Evolutionary conservation across 2,797 vertebrate species (phyloP), one percentile per base, ranked within the genome.

Genomic region (Lindbergichthys nudifrons): DNA sequence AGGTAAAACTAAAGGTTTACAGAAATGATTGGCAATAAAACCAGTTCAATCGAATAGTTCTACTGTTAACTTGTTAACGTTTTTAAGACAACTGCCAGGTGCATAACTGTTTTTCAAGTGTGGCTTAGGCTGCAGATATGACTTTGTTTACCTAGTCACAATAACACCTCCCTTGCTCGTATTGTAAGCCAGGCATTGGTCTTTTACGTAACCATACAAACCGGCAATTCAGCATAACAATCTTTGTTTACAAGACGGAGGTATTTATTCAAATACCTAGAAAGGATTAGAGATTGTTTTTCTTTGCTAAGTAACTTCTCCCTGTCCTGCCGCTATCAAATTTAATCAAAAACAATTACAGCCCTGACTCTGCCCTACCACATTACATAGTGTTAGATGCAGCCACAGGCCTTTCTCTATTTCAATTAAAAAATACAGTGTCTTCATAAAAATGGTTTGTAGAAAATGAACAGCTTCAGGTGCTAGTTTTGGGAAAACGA

Each of bases 291-390:
- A 70, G 15, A 73, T 60, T 65, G 57, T 65, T 56, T 65, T 23
- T 23, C 59, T 50, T 18, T 60, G 32, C 43, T 41, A 45, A 57
- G 61, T 36, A 67, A 80, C 68, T 77, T 84, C 65, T 42, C 54
- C 36, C 15, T 36, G 12, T 82, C 69, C 59, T 73, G 23, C 45
- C 26, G 13, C 51, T 73, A 83, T 85, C 83, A 70, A 75, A 84
- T 72, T 70, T 54, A 78, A 86, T 87, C 82, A 84, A 73, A 36
- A 84, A 85, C 75, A 85, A 84, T 83, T 80, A 87, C 60, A 72
- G 75, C 68, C 60, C 65, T 63, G 68, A 76, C 83, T 86, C 64
- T 76, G 63, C 77, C 75, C 78, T 26, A 8, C 41, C 23, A 58
- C 57, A 72, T 72, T 62, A 77, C 47, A 66, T 42, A 65, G 48